Evolutionary conservation across 1,140 invertebrate genomes (phyloP), one percentile per base, ranked within the genome.

Genomic region (Gonatopus flavifemur): DNA sequence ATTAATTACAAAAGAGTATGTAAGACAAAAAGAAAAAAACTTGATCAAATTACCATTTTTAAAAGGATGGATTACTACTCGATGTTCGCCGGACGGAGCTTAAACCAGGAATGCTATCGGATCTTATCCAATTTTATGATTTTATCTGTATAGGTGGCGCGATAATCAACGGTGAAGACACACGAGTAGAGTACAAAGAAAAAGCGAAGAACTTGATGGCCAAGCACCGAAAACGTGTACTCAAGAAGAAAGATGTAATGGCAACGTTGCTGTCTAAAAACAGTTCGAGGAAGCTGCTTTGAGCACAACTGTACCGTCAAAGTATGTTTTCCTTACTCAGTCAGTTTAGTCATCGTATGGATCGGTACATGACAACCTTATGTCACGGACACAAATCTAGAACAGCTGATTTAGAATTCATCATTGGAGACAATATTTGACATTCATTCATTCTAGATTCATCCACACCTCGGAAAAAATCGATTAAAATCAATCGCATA

Each of bases 71-170:
- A n/a, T n/a, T 59, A 22, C 18, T 76, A 74, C 77, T 80, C 76
- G 81, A 77, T 83, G 82, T 81, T 82, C 76, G 82, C 80, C 81
- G 81, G 81, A 82, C 82, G 82, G 80, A 84, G 84, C 80, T 79
- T 80, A 81, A 82, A 86, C 83, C 83, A 86, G 83, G 85, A 88
- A 83, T 88, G 86, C 83, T 83, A 81, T 80, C 79, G 77, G 72
- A 80, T 77, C 77, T 78, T 77, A 80, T 80, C 77, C 78, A 74
- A 79, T 77, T 75, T 77, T 79, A 80, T 81, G 81, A 84, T 87
- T 87, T 88, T 86, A 86, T 86, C 82, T 77, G 75, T 75, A 81
- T 78, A 86, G 85, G 85, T 84, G 85, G 83, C 85, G 84, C 82
- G n/a, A n/a, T n/a, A n/a, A n/a, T n/a, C n/a, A 74, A 71, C 55